phyloP scores from a whole-genome alignment of 2,888 invertebrate genomes.

The Homarus gammarus region DNA sequence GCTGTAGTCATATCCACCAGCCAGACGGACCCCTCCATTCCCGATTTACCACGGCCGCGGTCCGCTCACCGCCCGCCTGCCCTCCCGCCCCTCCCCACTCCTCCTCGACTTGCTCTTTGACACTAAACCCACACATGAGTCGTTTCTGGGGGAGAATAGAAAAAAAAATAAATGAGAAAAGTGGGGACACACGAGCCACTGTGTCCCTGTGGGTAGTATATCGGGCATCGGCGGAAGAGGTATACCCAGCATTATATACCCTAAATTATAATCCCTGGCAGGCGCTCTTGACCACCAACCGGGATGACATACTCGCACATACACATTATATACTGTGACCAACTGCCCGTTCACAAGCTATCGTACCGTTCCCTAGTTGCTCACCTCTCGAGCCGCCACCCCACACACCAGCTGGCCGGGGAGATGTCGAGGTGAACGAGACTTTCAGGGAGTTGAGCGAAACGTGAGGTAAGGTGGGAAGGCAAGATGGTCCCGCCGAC shows the following conservation, averaged over 20 bases:
- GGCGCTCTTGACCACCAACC: constrained; percentile 49
- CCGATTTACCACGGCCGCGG: constrained; percentile 46
- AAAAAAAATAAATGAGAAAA: neutral
- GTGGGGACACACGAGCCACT: constrained; percentile 4
- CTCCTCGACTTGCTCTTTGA: too few species aligned
- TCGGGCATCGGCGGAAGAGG: neutral
- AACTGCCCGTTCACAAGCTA: constrained; percentile 22
- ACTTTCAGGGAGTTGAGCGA: neutral
- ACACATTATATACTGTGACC: constrained; percentile 51
- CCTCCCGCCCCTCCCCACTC: constrained; percentile 23
- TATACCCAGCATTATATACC: constrained; percentile 7
- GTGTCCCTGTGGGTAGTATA: neutral
- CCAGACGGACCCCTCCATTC: constrained; percentile 29
- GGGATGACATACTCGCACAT: constrained; percentile 45
- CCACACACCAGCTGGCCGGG: too few species aligned
- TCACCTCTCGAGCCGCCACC: too few species aligned
- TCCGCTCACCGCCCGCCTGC: constrained; percentile 16
- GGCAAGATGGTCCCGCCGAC: constrained; percentile 1
- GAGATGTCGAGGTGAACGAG: neutral
- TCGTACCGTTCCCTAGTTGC: too few species aligned
- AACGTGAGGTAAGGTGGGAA: neutral
- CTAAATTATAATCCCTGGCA: neutral
- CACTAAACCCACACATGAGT: constrained; percentile 22
- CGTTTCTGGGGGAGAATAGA: constrained; percentile 3
- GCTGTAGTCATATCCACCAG: neutral